A percentile compares a stretch with the other conserved stretches of the same genome.
Evolutionary conservation across 1,140 invertebrate species (phyloP).

Genomic region (Tetramorium simillimum): DNA sequence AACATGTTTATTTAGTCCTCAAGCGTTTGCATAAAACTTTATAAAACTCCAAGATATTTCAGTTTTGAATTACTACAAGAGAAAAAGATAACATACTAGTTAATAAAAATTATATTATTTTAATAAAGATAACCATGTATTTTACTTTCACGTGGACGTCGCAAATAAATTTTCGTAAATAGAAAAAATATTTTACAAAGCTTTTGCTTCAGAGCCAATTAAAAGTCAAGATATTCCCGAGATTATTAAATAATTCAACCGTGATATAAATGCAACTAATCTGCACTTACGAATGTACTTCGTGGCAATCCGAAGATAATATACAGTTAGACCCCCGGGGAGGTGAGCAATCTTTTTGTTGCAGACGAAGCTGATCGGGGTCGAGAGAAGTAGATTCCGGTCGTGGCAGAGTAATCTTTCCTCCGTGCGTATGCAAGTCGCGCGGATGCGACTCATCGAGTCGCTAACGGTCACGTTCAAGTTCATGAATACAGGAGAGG

Average conservation of each 20-base stretch:
- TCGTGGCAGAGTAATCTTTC: background rate
- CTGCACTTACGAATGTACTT: background rate
- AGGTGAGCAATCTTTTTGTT: background rate
- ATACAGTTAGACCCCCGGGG: background rate
- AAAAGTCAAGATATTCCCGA: background rate
- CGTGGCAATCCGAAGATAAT: background rate
- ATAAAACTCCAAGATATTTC: background rate
- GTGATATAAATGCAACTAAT: background rate
- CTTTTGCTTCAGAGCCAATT: background rate
- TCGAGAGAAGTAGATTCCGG: background rate
- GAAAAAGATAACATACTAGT: background rate
- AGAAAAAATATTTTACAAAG: background rate
- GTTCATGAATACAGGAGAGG: conserved; percentile 46
- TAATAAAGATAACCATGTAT: background rate
- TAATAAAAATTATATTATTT: background rate
- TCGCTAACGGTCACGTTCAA: conserved; percentile 45
- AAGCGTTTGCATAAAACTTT: background rate
- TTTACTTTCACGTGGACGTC: background rate
- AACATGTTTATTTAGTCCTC: background rate
- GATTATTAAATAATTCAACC: background rate
- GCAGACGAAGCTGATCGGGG: background rate
- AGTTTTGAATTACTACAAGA: background rate
- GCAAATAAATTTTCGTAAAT: background rate
- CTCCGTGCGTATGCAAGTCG: conserved; percentile 15
- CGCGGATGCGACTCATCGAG: background rate